Evolutionary conservation across 1,140 invertebrate species (phyloP).

Genomic region (Aphelenchoides fujianensis): DNA sequence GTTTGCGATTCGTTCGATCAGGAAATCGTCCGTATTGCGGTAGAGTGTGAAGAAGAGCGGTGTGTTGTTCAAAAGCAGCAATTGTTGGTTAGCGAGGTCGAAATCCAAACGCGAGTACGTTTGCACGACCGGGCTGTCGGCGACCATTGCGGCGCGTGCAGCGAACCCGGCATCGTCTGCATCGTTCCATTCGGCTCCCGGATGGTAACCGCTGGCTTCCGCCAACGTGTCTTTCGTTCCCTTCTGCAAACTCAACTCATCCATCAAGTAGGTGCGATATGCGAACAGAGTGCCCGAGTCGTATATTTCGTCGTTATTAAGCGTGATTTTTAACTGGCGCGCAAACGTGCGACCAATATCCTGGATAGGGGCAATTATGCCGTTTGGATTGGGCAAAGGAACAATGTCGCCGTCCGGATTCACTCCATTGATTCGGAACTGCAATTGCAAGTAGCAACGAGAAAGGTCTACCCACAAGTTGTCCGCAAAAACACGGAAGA

Average conservation of each 20-base stretch:
- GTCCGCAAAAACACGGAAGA: constrained; percentile 20
- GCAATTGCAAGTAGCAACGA: constrained; percentile 23
- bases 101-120: constrained; percentile 38
- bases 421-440: constrained; percentile 21
- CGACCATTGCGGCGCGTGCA: not conserved
- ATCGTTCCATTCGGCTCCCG: not conserved
- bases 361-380: constrained; percentile 26
- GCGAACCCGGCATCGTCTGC: constrained; percentile 21
- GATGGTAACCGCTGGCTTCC: constrained; percentile 28
- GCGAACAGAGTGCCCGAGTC: constrained; percentile 30
- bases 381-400: not conserved
- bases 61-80: constrained; percentile 31
- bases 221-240: constrained; percentile 18
- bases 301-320: constrained; percentile 29
- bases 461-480: constrained; percentile 34
- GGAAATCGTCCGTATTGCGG: constrained; percentile 16
- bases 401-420: not conserved
- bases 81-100: constrained; percentile 32
- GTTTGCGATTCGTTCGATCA: constrained; percentile 1
- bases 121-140: constrained; percentile 8
- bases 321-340: constrained; percentile 30
- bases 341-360: constrained; percentile 36
- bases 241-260: constrained; percentile 22
- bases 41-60: constrained; percentile 28
- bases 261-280: constrained; percentile 24